phyloP scores from a whole-genome alignment of 2,797 vertebrate genomes.

The Crocodylus rhombifer region DNA sequence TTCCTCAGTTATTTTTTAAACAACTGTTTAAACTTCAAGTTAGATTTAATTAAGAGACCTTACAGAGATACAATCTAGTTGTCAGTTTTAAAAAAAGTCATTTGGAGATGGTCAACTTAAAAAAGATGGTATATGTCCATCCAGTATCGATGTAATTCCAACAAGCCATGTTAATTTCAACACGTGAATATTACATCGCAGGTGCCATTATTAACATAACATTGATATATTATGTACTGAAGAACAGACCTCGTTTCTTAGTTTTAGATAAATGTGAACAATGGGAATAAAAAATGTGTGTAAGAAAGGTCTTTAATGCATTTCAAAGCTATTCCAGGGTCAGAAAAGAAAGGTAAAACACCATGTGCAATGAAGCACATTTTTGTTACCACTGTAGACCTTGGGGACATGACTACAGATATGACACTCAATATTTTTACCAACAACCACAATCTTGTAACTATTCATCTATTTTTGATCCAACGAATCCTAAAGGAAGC shows the following conservation, averaged over 20 bases:
- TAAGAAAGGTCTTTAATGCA: not conserved
- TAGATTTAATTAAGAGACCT: no score
- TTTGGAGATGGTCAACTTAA: no score
- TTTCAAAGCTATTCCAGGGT: not conserved
- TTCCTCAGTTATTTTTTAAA: no score
- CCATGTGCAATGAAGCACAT: not conserved
- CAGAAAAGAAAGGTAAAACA: not conserved
- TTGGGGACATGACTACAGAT: not conserved
- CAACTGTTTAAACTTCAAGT: no score
- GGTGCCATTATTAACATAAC: not conserved
- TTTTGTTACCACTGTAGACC: not conserved
- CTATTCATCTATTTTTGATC: not conserved
- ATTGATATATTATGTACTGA: not conserved
- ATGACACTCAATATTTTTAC: not conserved
- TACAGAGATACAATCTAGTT: no score
- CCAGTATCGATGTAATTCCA: no score
- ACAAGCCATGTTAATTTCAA: no score
- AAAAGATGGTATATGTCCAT: no score
- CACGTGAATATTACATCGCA: no score
- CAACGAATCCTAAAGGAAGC: not conserved
- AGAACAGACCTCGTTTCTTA: not conserved
- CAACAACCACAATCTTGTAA: not conserved
- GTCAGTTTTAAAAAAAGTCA: no score
- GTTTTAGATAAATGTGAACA: not conserved
- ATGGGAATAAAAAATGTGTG: not conserved